Evolutionary conservation across 2,797 vertebrate genomes (phyloP).

Genomic region (Sebastes kiyomatsui): DNA sequence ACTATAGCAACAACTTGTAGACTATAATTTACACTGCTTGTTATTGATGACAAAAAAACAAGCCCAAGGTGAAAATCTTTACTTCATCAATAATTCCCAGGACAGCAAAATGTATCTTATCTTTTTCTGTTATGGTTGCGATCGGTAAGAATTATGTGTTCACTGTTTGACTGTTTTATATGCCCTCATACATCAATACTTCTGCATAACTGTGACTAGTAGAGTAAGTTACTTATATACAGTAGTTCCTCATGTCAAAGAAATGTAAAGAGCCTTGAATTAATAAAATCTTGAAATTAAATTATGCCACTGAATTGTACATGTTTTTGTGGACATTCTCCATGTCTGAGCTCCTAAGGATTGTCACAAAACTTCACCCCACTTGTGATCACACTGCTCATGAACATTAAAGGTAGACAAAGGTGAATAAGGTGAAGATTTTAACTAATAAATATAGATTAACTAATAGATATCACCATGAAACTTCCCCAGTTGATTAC

Average conservation of each 20-base stretch:
- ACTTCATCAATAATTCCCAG: neutral
- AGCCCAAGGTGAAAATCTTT: neutral
- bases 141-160: neutral
- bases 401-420: neutral
- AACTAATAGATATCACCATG: too few species aligned
- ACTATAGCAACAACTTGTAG: slow-evolving; percentile 27
- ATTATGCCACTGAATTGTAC: neutral
- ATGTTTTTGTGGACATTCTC: neutral
- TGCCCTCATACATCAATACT: neutral
- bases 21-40: slow-evolving; percentile 14
- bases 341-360: neutral
- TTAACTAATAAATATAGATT: too few species aligned
- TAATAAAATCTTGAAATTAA: neutral
- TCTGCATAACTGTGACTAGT: neutral
- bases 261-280: neutral
- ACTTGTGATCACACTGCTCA: neutral
- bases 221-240: neutral
- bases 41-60: neutral
- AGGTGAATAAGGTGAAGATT: too few species aligned
- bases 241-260: neutral
- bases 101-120: neutral
- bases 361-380: neutral
- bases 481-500: too few species aligned
- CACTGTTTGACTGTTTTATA: neutral
- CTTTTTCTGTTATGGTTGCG: neutral